A percentile compares a stretch with the other conserved stretches of the same genome.
Conservation (phyloP, 2,113 vertebrate species). For the Cyprinodon variegatus region DNA sequence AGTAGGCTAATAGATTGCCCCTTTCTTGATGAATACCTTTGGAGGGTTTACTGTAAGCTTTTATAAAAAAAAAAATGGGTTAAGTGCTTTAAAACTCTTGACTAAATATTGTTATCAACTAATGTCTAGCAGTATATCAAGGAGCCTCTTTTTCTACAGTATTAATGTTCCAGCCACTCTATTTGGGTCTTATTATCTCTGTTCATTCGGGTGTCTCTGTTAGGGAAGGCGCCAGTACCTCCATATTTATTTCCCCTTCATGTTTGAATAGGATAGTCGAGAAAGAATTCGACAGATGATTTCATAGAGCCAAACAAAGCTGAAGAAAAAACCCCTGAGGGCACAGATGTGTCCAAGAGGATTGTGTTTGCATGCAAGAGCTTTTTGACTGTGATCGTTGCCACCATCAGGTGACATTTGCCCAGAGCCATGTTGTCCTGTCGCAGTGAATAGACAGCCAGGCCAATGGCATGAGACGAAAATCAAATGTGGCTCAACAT, state of each 20-base stretch:
- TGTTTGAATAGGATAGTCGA: background rate
- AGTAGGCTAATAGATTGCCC: too few relatives aligned
- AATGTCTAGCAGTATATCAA: slow-evolving; percentile 38
- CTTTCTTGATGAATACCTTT: too few relatives aligned
- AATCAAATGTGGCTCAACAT: slow-evolving; percentile 11
- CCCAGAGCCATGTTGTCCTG: slow-evolving; percentile 30
- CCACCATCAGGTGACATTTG: slow-evolving; percentile 43
- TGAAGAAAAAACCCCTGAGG: slow-evolving; percentile 3
- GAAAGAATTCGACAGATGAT: slow-evolving; percentile 19
- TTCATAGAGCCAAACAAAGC: slow-evolving; percentile 2
- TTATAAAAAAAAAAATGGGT: too few relatives aligned
- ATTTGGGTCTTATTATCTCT: slow-evolving; percentile 2
- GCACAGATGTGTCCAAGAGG: slow-evolving; percentile 7
- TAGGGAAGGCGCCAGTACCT: slow-evolving; percentile 13
- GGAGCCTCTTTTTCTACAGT: background rate
- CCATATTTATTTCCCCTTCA: slow-evolving; percentile 6
- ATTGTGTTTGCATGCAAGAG: slow-evolving; percentile 11
- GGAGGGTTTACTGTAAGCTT: too few relatives aligned
- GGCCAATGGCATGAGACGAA: slow-evolving; percentile 6
- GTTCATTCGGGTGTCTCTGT: slow-evolving; percentile 18
- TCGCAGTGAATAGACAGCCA: slow-evolving; percentile 27
- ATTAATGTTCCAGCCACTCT: background rate
- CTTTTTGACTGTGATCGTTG: background rate
- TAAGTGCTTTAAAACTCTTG: slow-evolving; percentile 5
- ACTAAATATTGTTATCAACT: slow-evolving; percentile 25